These are phyloP conservation scores for Troides aeacus DNA, from an alignment of 2,888 invertebrate species.

Conservation along the genomic window DNA sequence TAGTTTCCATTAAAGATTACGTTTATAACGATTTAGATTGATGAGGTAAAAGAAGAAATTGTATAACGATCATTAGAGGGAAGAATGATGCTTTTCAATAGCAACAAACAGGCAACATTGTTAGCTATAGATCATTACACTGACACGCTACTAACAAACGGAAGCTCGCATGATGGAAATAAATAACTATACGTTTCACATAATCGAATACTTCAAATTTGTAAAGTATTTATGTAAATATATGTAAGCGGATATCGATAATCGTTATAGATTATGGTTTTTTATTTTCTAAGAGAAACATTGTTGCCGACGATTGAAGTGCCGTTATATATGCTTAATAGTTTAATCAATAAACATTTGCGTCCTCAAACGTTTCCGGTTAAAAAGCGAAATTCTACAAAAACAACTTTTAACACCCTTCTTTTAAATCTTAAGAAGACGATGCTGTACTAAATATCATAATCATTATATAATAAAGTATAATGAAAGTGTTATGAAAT, in stretches of 20 bases:
- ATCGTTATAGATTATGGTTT: slow-evolving; percentile 11
- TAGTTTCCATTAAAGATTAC: background rate
- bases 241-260: slow-evolving; percentile 17
- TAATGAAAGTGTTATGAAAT: no score
- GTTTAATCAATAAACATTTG: background rate
- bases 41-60: background rate
- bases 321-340: background rate
- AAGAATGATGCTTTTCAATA: slow-evolving; percentile 1
- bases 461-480: no score
- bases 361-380: no score
- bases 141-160: slow-evolving; percentile 10
- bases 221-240: slow-evolving; percentile 24
- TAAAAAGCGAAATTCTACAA: no score
- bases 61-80: background rate
- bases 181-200: slow-evolving; percentile 22
- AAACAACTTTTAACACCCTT: no score
- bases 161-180: slow-evolving; percentile 24
- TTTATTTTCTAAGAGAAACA: background rate
- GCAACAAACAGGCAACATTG: slow-evolving; percentile 6
- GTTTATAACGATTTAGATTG: background rate
- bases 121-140: slow-evolving; percentile 12
- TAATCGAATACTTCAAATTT: slow-evolving; percentile 21
- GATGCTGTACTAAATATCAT: no score
- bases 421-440: no score
- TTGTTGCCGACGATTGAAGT: background rate